phyloP scores from a whole-genome alignment of 2,113 vertebrate genomes.

The Onychostoma macrolepis region DNA sequence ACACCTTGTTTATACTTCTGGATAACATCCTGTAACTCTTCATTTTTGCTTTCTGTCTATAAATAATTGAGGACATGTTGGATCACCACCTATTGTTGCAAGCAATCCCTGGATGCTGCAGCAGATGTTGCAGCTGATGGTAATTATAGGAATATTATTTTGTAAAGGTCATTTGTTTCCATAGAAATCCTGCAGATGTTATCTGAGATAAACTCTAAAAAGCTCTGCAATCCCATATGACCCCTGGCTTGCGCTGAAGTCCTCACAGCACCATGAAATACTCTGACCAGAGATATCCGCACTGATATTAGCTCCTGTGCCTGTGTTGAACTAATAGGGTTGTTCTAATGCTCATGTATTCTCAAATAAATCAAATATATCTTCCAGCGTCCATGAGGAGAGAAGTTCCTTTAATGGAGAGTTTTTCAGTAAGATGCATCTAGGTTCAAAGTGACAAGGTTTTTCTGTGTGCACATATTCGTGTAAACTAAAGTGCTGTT shows the following conservation, averaged over 20 bases:
- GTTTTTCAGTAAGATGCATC: constrained; percentile 1
- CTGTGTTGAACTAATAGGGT: constrained; percentile 35
- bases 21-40: neutral
- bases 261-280: constrained; percentile 4
- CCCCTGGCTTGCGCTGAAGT: constrained; percentile 1
- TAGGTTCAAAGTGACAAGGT: constrained; percentile 38
- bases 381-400: neutral
- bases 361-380: constrained; percentile 9
- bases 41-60: neutral
- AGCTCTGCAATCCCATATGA: constrained; percentile 27
- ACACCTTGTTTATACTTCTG: constrained; percentile 4
- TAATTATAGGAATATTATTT: constrained; percentile 27
- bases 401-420: constrained; percentile 7
- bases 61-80: constrained; percentile 8
- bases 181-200: constrained; percentile 22
- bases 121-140: constrained; percentile 8
- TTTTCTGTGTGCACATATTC: neutral
- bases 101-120: neutral
- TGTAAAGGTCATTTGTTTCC: constrained; percentile 20
- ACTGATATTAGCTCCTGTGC: constrained; percentile 19
- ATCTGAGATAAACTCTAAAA: neutral
- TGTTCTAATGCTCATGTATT: constrained; percentile 8
- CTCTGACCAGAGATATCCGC: constrained; percentile 8
- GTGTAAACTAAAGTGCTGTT: neutral
- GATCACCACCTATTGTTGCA: constrained; percentile 16